A percentile compares a stretch with the other conserved stretches of the same genome.
Evolutionary conservation across 2,113 vertebrate species (phyloP).

Genomic region (Phaethornis superciliosus): DNA sequence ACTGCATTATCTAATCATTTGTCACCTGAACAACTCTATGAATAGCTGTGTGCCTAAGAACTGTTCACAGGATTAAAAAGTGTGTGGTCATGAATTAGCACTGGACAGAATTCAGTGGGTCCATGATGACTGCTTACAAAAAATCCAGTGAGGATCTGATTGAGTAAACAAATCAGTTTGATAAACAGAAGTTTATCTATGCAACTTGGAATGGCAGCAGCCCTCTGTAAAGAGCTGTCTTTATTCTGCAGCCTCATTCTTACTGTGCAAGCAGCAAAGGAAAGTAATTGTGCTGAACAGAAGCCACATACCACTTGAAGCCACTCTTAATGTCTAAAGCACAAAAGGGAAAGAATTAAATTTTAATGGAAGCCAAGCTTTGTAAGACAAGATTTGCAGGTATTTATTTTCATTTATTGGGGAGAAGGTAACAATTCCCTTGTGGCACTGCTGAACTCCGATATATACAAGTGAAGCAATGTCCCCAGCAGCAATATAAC

Average conservation of each 20-base stretch:
- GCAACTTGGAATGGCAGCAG: not conserved
- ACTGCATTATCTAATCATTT: not conserved
- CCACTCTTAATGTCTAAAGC: not conserved
- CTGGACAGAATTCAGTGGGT: not conserved
- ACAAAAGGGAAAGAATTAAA: conserved; percentile 47
- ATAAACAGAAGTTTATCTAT: not conserved
- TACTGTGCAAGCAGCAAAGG: not conserved
- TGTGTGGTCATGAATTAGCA: not conserved
- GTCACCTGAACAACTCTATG: not conserved
- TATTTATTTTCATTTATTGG: conserved; percentile 25
- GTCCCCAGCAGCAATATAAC: not conserved
- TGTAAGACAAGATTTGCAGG: conserved; percentile 1
- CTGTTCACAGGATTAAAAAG: not conserved
- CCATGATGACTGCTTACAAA: not conserved
- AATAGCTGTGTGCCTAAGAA: not conserved
- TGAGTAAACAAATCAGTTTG: not conserved
- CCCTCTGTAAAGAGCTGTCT: conserved; percentile 1
- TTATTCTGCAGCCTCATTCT: conserved; percentile 10
- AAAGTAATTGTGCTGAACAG: conserved; percentile 32
- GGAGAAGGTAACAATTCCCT: not conserved
- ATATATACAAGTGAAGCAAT: not conserved
- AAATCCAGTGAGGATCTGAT: not conserved
- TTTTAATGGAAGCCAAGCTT: conserved; percentile 33
- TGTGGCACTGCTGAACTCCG: not conserved
- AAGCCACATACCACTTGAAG: conserved; percentile 18